These are phyloP conservation scores for Amazona finschi DNA, from an alignment of 2,797 vertebrate species.

Conservation along the genomic window DNA sequence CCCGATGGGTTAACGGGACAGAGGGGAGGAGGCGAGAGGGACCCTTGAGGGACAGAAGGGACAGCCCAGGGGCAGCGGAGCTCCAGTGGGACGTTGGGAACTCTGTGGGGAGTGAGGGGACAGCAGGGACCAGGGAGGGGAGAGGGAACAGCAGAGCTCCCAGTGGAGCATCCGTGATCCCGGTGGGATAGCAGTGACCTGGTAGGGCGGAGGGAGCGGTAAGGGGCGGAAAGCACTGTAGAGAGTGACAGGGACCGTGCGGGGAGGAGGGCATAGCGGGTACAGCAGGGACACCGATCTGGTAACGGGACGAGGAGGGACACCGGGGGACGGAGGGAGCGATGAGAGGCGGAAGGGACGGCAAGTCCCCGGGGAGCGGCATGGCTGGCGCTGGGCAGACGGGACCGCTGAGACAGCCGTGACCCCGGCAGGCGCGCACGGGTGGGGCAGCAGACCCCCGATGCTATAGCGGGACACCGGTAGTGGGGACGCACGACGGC, in stretches of 20 bases:
- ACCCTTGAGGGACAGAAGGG: background rate
- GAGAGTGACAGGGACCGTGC: background rate
- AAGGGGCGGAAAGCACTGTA: background rate
- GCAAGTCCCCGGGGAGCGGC: background rate
- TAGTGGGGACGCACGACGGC: background rate
- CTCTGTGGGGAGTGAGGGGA: background rate
- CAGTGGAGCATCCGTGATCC: background rate
- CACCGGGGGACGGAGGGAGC: background rate
- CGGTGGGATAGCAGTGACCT: background rate
- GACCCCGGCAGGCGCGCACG: background rate
- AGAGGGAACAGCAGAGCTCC: background rate
- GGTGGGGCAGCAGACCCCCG: background rate
- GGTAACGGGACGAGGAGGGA: background rate
- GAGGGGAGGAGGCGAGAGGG: background rate
- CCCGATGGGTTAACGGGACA: background rate
- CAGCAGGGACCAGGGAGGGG: background rate
- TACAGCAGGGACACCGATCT: background rate
- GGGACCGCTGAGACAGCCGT: background rate
- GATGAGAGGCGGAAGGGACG: rapidly evolving
- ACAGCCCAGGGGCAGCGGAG: background rate
- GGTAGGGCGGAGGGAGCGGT: background rate
- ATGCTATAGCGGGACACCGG: background rate
- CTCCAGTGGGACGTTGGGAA: background rate
- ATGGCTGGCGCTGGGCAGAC: background rate
- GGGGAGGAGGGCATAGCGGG: background rate